Evolutionary conservation across 2,797 vertebrate genomes (phyloP), one percentile per base, ranked within the genome.

Genomic region (Heterohyrax brucei): DNA sequence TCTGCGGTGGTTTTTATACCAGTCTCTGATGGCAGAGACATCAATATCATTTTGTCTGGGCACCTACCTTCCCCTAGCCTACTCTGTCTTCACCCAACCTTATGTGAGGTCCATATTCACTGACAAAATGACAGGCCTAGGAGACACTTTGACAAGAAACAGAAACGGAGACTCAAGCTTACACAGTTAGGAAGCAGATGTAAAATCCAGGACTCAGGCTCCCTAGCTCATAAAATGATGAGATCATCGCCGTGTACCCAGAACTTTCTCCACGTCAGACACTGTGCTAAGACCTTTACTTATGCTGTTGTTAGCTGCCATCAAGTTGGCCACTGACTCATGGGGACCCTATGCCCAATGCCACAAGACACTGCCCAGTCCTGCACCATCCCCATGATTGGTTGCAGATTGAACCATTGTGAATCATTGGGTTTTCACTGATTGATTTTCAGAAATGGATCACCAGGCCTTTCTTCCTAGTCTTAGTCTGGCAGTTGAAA

Each of bases 61-160:
- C 28, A 77, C 16, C 44, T 28, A 2, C 16, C 30, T 14, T 30
- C 72, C 30, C 14, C 4, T 21, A 33, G 53, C 46, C 10, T 26
- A 22, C 13, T 19, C 39, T 9, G 28, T 30, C 39, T 18, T 19
- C 6, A 61, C 50, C 46, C 18, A 18, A 48, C 19, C 33, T 39
- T 59, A 26, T 22, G 28, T 0, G 1, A 79, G 66, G 56, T 10
- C 46, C 72, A 33, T 16, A 14, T 4, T 75, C 70, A 78, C 59
- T 84, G 66, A 24, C 18, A 68, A 70, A 89, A 66, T 3, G 13
- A 46, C 66, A 59, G 44, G 48, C 39, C 53, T 44, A 28, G 78
- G 66, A 73, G 81, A 91, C 50, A 64, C 73, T n/a, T 73, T 80
- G 81, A 73, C 56, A 44, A 87, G 66, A 80, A 76, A 89, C 1